Base-by-base conservation (phyloP, 2,888 invertebrate species). In the Carcina quercana region DNA sequence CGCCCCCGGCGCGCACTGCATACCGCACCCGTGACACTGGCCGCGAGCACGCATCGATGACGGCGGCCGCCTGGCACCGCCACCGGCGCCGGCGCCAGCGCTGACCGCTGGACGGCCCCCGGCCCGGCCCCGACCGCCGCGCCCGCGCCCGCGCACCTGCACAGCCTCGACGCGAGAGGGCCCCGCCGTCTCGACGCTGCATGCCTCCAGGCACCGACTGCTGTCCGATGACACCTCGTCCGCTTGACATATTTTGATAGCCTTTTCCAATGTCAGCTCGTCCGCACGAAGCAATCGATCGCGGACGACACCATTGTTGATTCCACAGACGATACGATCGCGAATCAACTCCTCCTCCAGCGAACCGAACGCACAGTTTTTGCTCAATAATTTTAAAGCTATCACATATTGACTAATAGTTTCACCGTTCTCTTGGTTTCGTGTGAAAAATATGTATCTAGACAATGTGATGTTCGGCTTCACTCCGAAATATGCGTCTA, bases 261-360 rank as follows among this genome's bases (percentile, higher is more conserved):
- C 28, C 10, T 28, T 35, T 6, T 30, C 30, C n/a, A 38, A 12
- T 1, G 32, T 32, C 6, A 32, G 12, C 8, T 35, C 32, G 1
- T 38, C 35, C 6, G 30, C 19, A 13, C 38, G 13, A 6, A 38
- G 28, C 6, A 38, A 25, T 5, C 38, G 15, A 25, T 32, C 32
- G 5, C 32, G 19, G 6, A 32, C 26, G 13, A 27, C 13, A 12
- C 7, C 19, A 28, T 13, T 28, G 3, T 12, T 17, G 4, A 38
- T 28, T 4, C 38, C 38, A 19, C 38, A 38, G n/a, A 38, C 35
- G n/a, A 37, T 37, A 11, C 34, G 34, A 14, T 37, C 37, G 6
- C 37, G 31, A 13, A 34, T 32, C 3, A 38, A 24, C 8, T 26
- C 31, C 2, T 38, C 24, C 14, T 34, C 27, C 17, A 34, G 20